Base-by-base conservation (phyloP, 2,797 vertebrate genomes). In the Varecia variegata region DNA sequence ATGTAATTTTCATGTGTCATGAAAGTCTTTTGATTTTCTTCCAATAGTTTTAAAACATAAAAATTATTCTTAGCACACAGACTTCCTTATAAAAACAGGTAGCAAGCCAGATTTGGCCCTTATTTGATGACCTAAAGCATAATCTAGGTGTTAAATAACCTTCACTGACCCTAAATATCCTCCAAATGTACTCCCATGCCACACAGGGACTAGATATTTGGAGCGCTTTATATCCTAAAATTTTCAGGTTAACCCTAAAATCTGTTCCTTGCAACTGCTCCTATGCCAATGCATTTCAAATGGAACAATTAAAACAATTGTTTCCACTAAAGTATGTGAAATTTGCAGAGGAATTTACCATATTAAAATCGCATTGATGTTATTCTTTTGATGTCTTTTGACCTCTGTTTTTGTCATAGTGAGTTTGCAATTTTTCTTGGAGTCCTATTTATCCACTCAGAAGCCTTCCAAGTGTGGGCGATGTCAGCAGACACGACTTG, bases 281-380 rank as follows among this genome's bases (percentile, higher is more conserved):
- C 25, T 81, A 65, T 76, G 40, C 17, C 70, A 91, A 3, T n/a
- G 92, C 45, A 85, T 85, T 93, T 94, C 71, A 95, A 38, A 68
- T 60, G 21, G 32, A 73, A 93, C 23, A 52, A 40, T 47, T 82
- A 68, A 52, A 50, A 74, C 20, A 67, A 27, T 68, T 9, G 67
- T 76, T 88, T 93, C 38, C 50, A 84, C n/a, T 77, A 67, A 12
- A 58, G 56, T 23, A 13, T 70, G 32, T 83, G 47, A 30, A 84
- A 86, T 23, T 88, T 84, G 62, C 32, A 74, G 88, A 74, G 43
- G 32, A 88, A 88, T 30, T 77, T 94, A 81, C 30, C 73, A 88
- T 15, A 85, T 88, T 91, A 93, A 91, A 95, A 73, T 73, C 35
- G 62, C 45, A 47, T 23, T 18, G 77, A 71, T 81, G 15, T 56